These are phyloP conservation scores for Pristionchus pacificus DNA, from an alignment of 1,140 invertebrate species.

Conservation along the genomic window DNA sequence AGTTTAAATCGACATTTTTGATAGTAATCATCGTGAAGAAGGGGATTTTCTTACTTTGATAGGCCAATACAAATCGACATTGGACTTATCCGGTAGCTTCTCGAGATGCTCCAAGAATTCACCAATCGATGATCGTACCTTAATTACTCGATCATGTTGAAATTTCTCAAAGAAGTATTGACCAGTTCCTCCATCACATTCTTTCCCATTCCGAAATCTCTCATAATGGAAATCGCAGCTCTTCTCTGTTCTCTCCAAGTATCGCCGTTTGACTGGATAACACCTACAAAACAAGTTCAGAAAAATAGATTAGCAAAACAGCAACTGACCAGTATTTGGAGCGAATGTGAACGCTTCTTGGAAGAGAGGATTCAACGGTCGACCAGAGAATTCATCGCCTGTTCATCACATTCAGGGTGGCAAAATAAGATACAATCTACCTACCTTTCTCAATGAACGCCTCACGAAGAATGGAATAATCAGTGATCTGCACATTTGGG, in stretches of 20 bases:
- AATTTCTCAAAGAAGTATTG: not conserved
- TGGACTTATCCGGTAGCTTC: not conserved
- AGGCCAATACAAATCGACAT: not conserved
- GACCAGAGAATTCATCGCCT: no score
- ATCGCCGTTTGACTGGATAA: not conserved
- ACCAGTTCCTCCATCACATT: not conserved
- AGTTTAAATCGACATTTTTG: not conserved
- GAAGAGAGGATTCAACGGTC: no score
- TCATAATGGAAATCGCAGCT: not conserved
- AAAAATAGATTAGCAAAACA: no score
- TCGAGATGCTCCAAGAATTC: not conserved
- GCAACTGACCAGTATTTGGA: no score
- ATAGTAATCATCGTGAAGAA: no score
- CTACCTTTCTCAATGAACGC: no score
- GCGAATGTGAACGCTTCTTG: no score
- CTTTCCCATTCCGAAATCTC: not conserved
- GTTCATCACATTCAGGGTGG: no score
- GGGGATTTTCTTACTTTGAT: not conserved
- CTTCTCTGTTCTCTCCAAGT: not conserved
- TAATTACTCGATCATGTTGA: not conserved
- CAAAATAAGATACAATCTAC: no score
- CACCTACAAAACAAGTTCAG: no score
- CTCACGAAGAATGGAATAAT: no score
- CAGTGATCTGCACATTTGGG: no score
- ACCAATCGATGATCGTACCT: not conserved